Conservation (phyloP, 1,140 invertebrate genomes). For the Scaptomyza pallida region DNA sequence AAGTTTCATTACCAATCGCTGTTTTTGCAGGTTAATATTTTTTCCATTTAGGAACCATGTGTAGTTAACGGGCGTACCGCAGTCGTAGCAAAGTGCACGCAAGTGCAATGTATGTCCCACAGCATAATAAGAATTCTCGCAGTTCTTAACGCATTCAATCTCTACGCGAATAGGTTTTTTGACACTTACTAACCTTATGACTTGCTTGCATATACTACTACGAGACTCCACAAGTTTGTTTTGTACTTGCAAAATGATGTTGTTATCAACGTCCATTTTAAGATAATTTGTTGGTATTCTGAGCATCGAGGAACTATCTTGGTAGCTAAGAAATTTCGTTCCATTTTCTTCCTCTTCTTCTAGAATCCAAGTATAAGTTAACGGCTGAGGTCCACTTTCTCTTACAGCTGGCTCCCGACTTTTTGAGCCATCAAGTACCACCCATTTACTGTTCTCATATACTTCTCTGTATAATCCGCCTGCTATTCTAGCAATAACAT, state of each 20-base stretch:
- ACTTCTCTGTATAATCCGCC: constrained; percentile 26
- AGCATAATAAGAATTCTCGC: neutral
- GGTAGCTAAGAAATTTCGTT: neutral
- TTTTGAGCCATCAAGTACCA: constrained; percentile 26
- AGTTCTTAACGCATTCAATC: constrained; percentile 32
- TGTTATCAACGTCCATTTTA: neutral
- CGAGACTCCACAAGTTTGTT: neutral
- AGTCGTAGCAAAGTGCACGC: constrained; percentile 10
- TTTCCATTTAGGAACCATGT: constrained; percentile 22
- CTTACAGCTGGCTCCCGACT: constrained; percentile 20
- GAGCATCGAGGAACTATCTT: neutral
- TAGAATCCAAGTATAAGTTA: constrained; percentile 21
- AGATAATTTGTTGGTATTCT: neutral
- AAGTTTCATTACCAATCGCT: constrained; percentile 1
- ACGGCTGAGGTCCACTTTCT: neutral
- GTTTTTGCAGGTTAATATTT: neutral
- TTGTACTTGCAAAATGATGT: neutral
- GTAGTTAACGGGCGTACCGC: constrained; percentile 10
- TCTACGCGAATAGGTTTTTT: neutral
- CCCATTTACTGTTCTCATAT: neutral
- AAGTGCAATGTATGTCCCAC: constrained; percentile 3
- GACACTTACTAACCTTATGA: neutral
- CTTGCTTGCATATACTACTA: neutral
- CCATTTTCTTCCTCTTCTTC: neutral
- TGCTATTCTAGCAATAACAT: constrained; percentile 23